Evolutionary conservation across 2,113 vertebrate species (phyloP).

Genomic region (Struthidea cinerea): DNA sequence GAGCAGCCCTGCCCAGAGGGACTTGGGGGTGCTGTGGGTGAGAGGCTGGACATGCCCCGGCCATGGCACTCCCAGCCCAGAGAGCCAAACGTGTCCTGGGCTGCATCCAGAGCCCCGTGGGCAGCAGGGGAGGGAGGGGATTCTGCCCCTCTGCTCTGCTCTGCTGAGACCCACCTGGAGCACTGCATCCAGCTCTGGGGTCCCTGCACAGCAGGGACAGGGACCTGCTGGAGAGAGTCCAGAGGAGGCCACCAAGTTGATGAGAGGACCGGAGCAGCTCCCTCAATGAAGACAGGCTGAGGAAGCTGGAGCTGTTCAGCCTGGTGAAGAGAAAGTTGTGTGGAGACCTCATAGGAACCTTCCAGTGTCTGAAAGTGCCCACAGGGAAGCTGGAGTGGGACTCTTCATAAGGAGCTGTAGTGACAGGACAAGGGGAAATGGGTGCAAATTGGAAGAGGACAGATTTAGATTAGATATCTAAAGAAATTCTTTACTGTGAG

Average conservation of each 20-base stretch:
- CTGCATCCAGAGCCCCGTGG: not conserved
- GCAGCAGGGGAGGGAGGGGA: not conserved
- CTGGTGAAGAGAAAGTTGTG: not conserved
- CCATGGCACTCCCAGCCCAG: not conserved
- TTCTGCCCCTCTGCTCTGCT: not conserved
- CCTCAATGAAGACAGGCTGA: not conserved
- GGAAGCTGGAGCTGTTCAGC: not conserved
- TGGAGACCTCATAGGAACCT: not conserved
- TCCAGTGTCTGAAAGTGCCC: not conserved
- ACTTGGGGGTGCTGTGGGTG: not conserved
- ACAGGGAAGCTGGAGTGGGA: not conserved
- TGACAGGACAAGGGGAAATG: not conserved
- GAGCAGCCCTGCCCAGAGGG: not conserved
- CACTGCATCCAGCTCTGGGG: not conserved
- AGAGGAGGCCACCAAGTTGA: not conserved
- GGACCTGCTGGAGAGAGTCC: fast-evolving
- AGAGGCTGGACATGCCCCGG: not conserved
- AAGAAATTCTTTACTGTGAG: not conserved
- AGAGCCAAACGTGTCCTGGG: not conserved
- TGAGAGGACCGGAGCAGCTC: not conserved
- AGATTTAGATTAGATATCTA: not conserved
- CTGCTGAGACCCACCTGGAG: not conserved
- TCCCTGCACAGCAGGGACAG: not conserved
- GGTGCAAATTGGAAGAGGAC: not conserved
- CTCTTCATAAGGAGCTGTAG: not conserved